A percentile compares a stretch with the other conserved stretches of the same genome.
Conservation (phyloP, 2,113 vertebrate species). For the Prionailurus viverrinus region DNA sequence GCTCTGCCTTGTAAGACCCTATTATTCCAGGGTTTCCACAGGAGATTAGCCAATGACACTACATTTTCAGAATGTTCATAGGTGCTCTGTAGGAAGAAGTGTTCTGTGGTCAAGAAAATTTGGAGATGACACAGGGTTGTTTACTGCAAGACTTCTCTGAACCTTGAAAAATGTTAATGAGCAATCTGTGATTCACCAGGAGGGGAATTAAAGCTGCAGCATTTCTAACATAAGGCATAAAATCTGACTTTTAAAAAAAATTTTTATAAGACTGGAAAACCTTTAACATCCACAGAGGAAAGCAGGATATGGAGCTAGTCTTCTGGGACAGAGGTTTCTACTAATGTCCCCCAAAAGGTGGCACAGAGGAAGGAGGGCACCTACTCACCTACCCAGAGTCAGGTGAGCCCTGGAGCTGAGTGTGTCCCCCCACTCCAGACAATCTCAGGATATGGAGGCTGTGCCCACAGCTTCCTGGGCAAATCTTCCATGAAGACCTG, state of each 20-base stretch:
- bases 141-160: neutral
- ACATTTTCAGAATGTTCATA: neutral
- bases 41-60: neutral
- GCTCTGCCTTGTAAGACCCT: neutral
- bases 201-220: neutral
- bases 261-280: neutral
- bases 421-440: rapidly evolving
- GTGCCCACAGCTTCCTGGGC: neutral
- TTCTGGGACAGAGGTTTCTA: neutral
- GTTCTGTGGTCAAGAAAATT: neutral
- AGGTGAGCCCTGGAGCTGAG: neutral
- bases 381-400: neutral
- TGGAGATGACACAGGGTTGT: neutral
- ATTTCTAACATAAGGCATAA: neutral
- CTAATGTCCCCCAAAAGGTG: rapidly evolving
- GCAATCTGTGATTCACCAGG: neutral
- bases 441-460: neutral
- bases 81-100: too few relatives aligned
- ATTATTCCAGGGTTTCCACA: neutral
- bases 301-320: neutral
- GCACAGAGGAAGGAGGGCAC: neutral
- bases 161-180: neutral
- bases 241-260: neutral
- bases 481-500: neutral
- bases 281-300: neutral